Evolutionary conservation across 2,113 vertebrate genomes (phyloP).

Genomic region (Morone saxatilis): DNA sequence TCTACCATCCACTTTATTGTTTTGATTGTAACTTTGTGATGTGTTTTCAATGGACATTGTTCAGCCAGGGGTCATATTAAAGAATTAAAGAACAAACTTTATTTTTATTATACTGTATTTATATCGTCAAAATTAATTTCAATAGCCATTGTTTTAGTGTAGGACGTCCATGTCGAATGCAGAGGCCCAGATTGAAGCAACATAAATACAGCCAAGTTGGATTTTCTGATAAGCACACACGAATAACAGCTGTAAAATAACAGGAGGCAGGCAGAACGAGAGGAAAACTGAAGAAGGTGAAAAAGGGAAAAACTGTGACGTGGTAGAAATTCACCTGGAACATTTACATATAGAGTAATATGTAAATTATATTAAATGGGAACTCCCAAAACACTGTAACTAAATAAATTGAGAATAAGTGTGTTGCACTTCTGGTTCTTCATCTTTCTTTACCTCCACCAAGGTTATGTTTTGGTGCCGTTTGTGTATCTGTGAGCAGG

Average conservation of each 20-base stretch:
- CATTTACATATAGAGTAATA: neutral
- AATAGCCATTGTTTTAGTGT: neutral
- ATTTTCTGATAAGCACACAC: too few species aligned
- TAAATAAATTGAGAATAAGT: neutral
- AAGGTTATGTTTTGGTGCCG: too few species aligned
- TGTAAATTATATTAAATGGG: neutral
- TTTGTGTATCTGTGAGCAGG: too few species aligned
- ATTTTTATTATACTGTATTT: neutral
- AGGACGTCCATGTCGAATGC: neutral
- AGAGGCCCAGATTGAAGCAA: too few species aligned
- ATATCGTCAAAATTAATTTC: neutral
- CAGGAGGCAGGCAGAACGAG: too few species aligned
- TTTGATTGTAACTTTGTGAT: neutral
- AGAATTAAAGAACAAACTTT: neutral
- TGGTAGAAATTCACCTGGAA: too few species aligned
- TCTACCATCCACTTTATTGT: neutral
- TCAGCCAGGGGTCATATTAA: neutral
- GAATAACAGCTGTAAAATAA: too few species aligned
- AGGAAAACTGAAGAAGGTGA: too few species aligned
- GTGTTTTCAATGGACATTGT: slow-evolving; percentile 39
- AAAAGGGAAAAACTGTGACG: too few species aligned
- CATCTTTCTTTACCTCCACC: neutral
- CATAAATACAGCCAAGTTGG: too few species aligned
- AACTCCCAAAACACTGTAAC: neutral
- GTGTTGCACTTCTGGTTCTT: neutral